phyloP scores from a whole-genome alignment of 2,113 vertebrate species.

The Nanorana parkeri region DNA sequence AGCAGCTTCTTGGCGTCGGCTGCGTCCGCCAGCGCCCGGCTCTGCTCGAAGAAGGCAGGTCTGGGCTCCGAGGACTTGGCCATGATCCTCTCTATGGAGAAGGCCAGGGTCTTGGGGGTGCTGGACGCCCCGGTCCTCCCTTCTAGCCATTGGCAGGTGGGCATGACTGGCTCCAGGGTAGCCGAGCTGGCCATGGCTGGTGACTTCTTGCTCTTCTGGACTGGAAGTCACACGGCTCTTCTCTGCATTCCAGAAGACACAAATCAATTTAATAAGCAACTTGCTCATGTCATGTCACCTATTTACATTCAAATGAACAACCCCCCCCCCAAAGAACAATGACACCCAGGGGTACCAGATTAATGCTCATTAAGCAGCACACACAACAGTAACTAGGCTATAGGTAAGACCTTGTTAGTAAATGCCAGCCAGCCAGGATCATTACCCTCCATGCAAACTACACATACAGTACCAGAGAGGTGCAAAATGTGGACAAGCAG shows the following conservation, averaged over 20 bases:
- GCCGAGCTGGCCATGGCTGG: constrained; percentile 88
- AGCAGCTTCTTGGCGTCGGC: constrained; percentile 82
- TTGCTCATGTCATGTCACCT: constrained; percentile 83
- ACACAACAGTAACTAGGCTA: constrained; percentile 83
- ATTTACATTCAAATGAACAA: constrained; percentile 93
- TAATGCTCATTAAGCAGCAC: constrained; percentile 89
- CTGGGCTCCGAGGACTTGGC: constrained; percentile 90
- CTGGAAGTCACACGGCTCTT: constrained; percentile 74
- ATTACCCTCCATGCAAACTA: constrained; percentile 57
- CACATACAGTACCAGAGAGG: constrained; percentile 60
- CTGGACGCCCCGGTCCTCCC: constrained; percentile 77
- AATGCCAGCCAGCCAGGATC: constrained; percentile 29
- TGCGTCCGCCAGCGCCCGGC: constrained; percentile 66
- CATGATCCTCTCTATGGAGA: constrained; percentile 99
- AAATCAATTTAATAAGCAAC: constrained; percentile 93
- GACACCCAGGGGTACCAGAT: constrained; percentile 90
- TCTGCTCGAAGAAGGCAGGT: constrained; percentile 72
- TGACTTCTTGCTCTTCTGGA: constrained; percentile 60
- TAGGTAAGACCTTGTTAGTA: constrained; percentile 77
- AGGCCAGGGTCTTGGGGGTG: constrained; percentile 92
- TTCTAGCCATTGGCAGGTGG: constrained; percentile 80
- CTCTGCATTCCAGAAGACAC: constrained; percentile 85
- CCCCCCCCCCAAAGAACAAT: constrained; percentile 76
- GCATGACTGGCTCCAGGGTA: constrained; percentile 88
- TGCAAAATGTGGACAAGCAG: constrained; percentile 58